Base-by-base conservation (phyloP, 2,888 invertebrate genomes). In the Endomychus coccineus region DNA sequence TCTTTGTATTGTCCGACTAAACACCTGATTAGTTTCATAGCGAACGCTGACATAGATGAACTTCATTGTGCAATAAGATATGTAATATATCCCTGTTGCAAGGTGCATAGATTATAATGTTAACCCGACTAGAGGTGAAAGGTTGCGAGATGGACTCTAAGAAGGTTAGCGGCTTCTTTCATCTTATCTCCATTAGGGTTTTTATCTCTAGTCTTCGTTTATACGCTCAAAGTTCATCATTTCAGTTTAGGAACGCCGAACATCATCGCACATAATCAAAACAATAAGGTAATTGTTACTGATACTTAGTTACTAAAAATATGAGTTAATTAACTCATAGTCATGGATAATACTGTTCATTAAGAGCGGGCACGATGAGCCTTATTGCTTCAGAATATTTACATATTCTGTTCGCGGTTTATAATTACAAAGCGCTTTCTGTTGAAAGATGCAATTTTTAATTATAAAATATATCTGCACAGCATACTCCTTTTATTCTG, bases 171-270 rank as follows among this genome's bases (percentile, higher is more conserved):
- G 51, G 51, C 42, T 34, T 39, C 49, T 51, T 51, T 51, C 45
- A 51, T 50, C 47, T 48, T 36, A 41, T 44, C 48, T 51, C 48
- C 47, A 51, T 50, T 50, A 50, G 47, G 36, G 37, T 47, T 50
- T 50, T 51, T 48, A 44, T 46, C 41, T 44, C 38, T 33, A 36
- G 42, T 44, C 39, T 44, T 46, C 41, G 36, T 39, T 29, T 41
- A 34, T 39, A 22, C 32, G 37, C 23, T 27, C 23, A 33, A 11
- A 22, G 34, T 37, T 39, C 21, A 19, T 19, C n/a, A 19, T 19
- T 19, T 19, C 6, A n/a, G 6, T 19, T 19, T 19, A 19, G 21
- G 21, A 6, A 6, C 6, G 21, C 21, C 6, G 21, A 7, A n/a
- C 21, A 19, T 19, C 21, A 19, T 19, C 21, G 21, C 21, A 19